These are phyloP conservation scores for Coregonus clupeaformis DNA, from an alignment of 2,113 vertebrate genomes.

Conservation along the genomic window DNA sequence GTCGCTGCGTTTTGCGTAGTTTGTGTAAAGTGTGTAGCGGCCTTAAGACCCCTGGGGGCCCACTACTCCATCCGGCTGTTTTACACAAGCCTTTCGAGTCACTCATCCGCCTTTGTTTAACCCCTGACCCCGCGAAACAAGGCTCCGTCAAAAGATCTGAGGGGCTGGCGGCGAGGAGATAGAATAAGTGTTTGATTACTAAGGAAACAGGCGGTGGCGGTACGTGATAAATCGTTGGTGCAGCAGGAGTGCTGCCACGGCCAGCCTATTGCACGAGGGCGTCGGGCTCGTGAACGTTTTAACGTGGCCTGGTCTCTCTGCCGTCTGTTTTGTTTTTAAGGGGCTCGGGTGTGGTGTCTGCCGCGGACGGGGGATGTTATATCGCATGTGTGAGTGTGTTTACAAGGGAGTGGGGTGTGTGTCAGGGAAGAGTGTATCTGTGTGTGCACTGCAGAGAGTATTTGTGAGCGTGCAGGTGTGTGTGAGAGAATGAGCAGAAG, in stretches of 20 bases:
- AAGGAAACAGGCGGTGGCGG: constrained; percentile 83
- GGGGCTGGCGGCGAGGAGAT: constrained; percentile 58
- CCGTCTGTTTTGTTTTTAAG: background rate
- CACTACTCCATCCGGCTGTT: background rate
- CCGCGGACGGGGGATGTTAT: background rate
- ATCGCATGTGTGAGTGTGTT: constrained; percentile 7
- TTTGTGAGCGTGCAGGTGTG: background rate
- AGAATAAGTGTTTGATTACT: constrained; percentile 86
- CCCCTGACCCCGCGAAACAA: constrained; percentile 83
- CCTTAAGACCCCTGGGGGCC: background rate
- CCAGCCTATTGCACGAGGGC: constrained; percentile 5
- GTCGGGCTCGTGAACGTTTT: background rate
- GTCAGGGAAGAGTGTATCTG: background rate
- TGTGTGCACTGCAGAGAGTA: background rate
- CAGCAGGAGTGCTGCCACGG: background rate
- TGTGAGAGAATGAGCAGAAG: background rate
- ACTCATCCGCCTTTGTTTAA: constrained; percentile 86
- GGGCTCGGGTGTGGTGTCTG: background rate
- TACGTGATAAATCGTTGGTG: constrained; percentile 77
- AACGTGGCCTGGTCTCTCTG: background rate
- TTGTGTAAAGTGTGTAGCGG: no score
- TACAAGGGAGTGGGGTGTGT: background rate
- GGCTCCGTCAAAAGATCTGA: constrained; percentile 63
- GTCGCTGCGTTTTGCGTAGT: no score
- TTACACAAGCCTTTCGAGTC: constrained; percentile 34